These are phyloP conservation scores for Drosophila tani DNA, from an alignment of 1,140 invertebrate genomes.

Conservation along the genomic window DNA sequence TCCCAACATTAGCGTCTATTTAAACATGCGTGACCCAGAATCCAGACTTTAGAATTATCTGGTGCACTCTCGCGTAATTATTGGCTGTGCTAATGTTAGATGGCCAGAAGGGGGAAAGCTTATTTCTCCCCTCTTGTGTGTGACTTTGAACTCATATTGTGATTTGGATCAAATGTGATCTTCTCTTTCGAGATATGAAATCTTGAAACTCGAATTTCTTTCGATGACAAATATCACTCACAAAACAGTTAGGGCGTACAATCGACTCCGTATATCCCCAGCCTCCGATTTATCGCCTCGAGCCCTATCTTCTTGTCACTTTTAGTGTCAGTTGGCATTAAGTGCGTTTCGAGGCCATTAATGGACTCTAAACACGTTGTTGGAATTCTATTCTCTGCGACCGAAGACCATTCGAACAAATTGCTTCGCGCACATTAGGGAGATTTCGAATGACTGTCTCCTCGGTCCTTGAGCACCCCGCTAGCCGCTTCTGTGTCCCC, in stretches of 20 bases:
- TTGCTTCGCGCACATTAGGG: constrained; percentile 73
- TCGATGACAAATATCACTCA: constrained; percentile 6
- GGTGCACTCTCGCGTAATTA: too few species aligned
- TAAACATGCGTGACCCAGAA: too few species aligned
- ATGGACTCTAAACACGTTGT: constrained; percentile 78
- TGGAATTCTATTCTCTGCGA: constrained; percentile 49
- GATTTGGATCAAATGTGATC: not conserved
- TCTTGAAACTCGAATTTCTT: not conserved
- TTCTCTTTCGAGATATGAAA: too few species aligned
- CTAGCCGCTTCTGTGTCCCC: not conserved
- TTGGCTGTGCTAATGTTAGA: too few species aligned
- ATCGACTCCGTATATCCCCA: constrained; percentile 35
- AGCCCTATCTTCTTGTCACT: constrained; percentile 24
- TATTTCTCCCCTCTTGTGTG: too few species aligned
- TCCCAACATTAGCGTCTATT: too few species aligned
- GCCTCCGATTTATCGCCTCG: constrained; percentile 60
- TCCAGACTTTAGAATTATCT: too few species aligned
- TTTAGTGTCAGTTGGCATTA: constrained; percentile 57
- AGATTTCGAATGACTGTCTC: constrained; percentile 56
- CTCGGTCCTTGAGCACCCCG: constrained; percentile 12
- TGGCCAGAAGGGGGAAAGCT: too few species aligned
- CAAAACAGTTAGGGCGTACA: constrained; percentile 19
- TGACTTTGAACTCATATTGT: too few species aligned
- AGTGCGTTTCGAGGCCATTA: constrained; percentile 68
- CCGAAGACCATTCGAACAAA: constrained; percentile 55